Base-by-base conservation (phyloP, 1,140 invertebrate species). In the Hylyphantes graminicola region DNA sequence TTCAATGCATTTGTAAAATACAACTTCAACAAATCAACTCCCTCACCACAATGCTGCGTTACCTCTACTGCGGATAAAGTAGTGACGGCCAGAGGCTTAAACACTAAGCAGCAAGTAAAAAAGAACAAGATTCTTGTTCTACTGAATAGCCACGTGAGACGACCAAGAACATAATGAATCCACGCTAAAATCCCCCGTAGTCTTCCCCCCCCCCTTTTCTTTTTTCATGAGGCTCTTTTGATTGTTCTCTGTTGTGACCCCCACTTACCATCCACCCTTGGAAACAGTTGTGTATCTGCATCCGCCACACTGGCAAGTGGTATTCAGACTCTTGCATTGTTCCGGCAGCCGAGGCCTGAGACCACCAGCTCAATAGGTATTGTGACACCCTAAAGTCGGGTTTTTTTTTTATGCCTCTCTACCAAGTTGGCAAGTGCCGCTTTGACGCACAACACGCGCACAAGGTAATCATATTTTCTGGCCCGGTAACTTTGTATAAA, bases 231-330 rank as follows among this genome's bases (percentile, higher is more conserved):
- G 17, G 65, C 70, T 80, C 64, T 80, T 81, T 81, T 81, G 54
- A 72, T 81, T 81, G 55, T 81, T 81, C 51, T 81, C 54, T 81
- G 50, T 68, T 73, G 53, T 21, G 64, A 63, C 79, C 68, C 79
- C 79, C 54, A 21, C 67, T 78, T 78, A 63, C 17, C 54, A 70
- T 80, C 77, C 77, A 80, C 77, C 77, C 65, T 67, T 70, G 77
- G 54, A 65, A 70, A 65, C 79, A 67, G 76, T 35, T 74, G 72
- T 74, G 67, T 70, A 35, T 55, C 57, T 78, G 65, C 77, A 80
- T 80, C 77, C 77, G 77, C 65, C 65, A 80, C 19, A 21, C 64
- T 35, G 53, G 61, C 76, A 78, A 78, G 76, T 78, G 76, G 54
- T 35, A 59, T 74, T 74, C 64, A 63, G 21, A 15, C 12, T n/a